phyloP scores from a whole-genome alignment of 2,888 invertebrate genomes.

The Rhorus exstirpatorius region DNA sequence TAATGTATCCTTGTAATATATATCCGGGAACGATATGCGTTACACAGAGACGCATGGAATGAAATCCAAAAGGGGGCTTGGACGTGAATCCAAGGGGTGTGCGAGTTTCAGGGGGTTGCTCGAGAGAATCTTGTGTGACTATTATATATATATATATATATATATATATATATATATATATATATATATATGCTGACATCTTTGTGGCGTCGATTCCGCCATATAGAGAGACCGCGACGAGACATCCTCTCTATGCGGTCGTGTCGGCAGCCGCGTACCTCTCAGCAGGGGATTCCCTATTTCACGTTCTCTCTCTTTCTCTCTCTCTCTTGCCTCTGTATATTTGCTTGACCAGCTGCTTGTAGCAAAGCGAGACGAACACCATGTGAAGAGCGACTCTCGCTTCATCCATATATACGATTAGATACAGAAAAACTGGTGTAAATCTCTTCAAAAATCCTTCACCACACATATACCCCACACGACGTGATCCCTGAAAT shows the following conservation, averaged over 20 bases:
- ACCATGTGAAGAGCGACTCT: constrained; percentile 12
- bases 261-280: constrained; percentile 76
- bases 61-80: constrained; percentile 43
- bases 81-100: constrained; percentile 44
- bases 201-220: constrained; percentile 3
- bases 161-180: neutral
- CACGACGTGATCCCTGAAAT: no score
- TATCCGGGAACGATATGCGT: constrained; percentile 6
- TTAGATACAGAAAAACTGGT: constrained; percentile 61
- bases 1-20: constrained; percentile 49
- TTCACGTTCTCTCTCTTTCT: constrained; percentile 8
- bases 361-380: constrained; percentile 11
- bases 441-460: constrained; percentile 52
- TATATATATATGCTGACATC: neutral
- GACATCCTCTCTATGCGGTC: constrained; percentile 61
- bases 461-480: neutral
- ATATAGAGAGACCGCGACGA: constrained; percentile 45
- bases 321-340: constrained; percentile 52
- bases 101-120: constrained; percentile 22
- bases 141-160: neutral
- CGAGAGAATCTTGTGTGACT: neutral
- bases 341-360: constrained; percentile 77
- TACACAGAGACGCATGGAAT: constrained; percentile 19
- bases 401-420: constrained; percentile 3
- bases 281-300: constrained; percentile 75